Percentiles rank a stretch among this genome's conserved stretches.
Conservation (phyloP, 2,113 vertebrate genomes). For the Bos indicus region DNA sequence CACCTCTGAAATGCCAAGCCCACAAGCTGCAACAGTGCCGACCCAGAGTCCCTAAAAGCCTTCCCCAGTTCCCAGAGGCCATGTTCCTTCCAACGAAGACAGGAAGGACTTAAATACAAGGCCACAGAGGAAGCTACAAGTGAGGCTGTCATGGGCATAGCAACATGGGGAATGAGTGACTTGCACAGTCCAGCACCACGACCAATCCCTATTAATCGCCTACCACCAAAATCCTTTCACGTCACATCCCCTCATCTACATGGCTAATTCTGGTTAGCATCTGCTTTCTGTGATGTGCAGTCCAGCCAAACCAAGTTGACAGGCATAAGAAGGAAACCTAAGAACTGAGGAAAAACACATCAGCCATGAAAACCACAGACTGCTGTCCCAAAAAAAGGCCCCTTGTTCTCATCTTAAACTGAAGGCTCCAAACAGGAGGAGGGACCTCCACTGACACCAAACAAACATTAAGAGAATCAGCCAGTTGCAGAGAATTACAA, state of each 20-base stretch:
- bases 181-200: not conserved
- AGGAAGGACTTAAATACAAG: not conserved
- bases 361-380: constrained; percentile 37
- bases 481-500: not conserved
- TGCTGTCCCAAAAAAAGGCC: not conserved
- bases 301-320: constrained; percentile 50
- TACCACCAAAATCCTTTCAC: constrained; percentile 20
- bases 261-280: constrained; percentile 43
- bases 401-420: constrained; percentile 40
- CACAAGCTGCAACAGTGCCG: not conserved
- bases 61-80: not conserved
- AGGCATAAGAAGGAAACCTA: constrained; percentile 48
- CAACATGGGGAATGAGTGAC: not conserved
- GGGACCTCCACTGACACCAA: not conserved
- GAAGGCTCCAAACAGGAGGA: not conserved
- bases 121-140: not conserved
- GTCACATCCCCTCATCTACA: constrained; percentile 21
- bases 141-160: not conserved
- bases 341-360: constrained; percentile 51
- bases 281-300: constrained; percentile 49
- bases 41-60: not conserved
- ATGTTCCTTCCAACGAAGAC: not conserved
- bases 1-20: constrained; percentile 15
- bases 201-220: not conserved
- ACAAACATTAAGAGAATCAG: not conserved